A percentile compares a stretch with the other conserved stretches of the same genome.
These are phyloP conservation scores for Drosophila infuscata DNA, from an alignment of 2,888 invertebrate genomes.

Conservation along the genomic window DNA sequence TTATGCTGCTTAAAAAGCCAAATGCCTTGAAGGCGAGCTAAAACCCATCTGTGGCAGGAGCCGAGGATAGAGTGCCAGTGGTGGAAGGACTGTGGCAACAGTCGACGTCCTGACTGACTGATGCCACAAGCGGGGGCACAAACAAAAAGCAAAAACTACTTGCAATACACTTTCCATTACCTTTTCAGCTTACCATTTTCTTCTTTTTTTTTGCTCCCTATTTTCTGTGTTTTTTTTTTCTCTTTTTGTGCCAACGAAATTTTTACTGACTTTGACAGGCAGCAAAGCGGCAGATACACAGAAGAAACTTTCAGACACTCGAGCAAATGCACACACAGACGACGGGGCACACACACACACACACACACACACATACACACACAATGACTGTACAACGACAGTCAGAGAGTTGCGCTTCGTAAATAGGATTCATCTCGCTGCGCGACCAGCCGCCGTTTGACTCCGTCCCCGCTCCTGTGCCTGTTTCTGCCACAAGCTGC, in stretches of 20 bases:
- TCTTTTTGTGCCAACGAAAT: slow-evolving; percentile 57
- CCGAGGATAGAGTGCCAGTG: slow-evolving; percentile 31
- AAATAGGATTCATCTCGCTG: slow-evolving; percentile 78
- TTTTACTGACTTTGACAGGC: slow-evolving; percentile 79
- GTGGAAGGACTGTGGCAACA: slow-evolving; percentile 40
- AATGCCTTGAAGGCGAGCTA: slow-evolving; percentile 56
- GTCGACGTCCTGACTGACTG: slow-evolving; percentile 35
- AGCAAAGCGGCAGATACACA: slow-evolving; percentile 49
- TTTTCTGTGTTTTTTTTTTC: slow-evolving; percentile 27
- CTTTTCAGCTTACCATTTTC: slow-evolving; percentile 48
- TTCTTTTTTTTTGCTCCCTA: slow-evolving; percentile 20
- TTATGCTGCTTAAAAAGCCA: slow-evolving; percentile 68
- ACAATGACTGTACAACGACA: slow-evolving; percentile 41
- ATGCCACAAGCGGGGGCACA: slow-evolving; percentile 33
- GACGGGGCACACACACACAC: slow-evolving; percentile 19
- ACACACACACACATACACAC: slow-evolving; percentile 16
- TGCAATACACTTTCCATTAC: slow-evolving; percentile 69
- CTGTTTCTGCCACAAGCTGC: slow-evolving; percentile 19
- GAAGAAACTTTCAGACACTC: slow-evolving; percentile 19
- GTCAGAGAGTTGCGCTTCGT: slow-evolving; percentile 68
- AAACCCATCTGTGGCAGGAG: slow-evolving; percentile 33
- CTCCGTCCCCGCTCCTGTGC: slow-evolving; percentile 20
- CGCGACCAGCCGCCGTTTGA: slow-evolving; percentile 69
- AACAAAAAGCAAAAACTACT: slow-evolving; percentile 55
- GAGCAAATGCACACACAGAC: slow-evolving; percentile 27